These are phyloP conservation scores for Phymanthus crucifer DNA, from an alignment of 92 coral and sea anemone species.

Conservation along the genomic window DNA sequence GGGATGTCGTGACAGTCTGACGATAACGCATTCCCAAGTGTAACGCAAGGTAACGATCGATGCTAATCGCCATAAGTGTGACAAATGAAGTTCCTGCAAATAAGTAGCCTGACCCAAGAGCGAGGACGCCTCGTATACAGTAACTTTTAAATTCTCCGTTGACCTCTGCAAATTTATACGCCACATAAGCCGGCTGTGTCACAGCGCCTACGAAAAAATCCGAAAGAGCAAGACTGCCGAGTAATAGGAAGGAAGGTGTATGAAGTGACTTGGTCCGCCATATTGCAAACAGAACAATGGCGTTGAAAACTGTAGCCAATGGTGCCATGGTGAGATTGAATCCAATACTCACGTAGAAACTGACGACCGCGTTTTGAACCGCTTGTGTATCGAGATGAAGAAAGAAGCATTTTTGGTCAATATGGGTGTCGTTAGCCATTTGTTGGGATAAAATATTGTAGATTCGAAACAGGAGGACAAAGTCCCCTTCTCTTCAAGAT, in stretches of 20 bases:
- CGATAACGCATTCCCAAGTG: conserved; percentile 21
- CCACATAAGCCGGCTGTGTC: conserved; percentile 24
- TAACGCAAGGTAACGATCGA: conserved; percentile 29
- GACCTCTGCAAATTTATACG: conserved; percentile 16
- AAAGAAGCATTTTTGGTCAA: background rate
- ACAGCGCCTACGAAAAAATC: conserved; percentile 3
- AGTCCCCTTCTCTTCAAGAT: too few species aligned
- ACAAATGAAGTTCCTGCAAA: conserved; percentile 14
- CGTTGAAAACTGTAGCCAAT: conserved; percentile 8
- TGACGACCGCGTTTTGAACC: background rate
- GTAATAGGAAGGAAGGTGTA: conserved; percentile 9
- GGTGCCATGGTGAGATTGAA: conserved; percentile 8
- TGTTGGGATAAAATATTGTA: background rate
- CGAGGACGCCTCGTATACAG: conserved; percentile 9
- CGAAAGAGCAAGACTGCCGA: conserved; percentile 15
- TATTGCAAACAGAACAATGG: conserved; percentile 15
- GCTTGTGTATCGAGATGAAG: background rate
- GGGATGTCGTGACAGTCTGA: conserved; percentile 9
- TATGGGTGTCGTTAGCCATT: background rate
- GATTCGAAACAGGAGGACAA: too few species aligned
- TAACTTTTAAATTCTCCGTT: conserved; percentile 1
- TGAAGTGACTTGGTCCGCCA: conserved; percentile 16
- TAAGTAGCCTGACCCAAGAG: background rate
- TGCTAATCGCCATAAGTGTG: conserved; percentile 17
- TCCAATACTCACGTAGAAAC: conserved; percentile 1